Base-by-base conservation (phyloP, 2,888 invertebrate species). In the Drosophila monieri region DNA sequence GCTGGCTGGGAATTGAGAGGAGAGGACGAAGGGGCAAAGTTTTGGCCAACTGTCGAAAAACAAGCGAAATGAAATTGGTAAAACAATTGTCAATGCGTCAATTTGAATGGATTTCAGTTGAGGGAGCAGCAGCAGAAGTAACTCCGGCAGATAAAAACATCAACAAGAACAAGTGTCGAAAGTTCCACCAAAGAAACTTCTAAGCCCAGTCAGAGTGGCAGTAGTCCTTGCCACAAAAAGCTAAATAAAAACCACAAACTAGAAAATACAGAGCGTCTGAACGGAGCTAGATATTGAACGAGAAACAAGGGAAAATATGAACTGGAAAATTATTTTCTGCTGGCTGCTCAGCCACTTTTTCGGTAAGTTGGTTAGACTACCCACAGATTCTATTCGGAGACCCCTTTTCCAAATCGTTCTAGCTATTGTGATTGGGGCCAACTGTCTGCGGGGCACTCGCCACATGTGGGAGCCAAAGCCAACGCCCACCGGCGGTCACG, bases 31-130 rank as follows among this genome's bases (percentile, higher is more conserved):
- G 39, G 25, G 6, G 6, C 51, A 62, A 69, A 70, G 30, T 64
- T 72, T 43, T 56, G 62, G 71, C 66, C 74, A 75, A 70, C 53
- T 74, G 77, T 79, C 60, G 74, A 76, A 72, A 68, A 80, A 69
- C 68, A 80, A 80, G 67, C 53, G 56, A 51, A 72, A 59, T 69
- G 49, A 76, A 84, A 86, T 86, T 78, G 85, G 56, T 73, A 68
- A 86, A 84, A 84, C 81, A 87, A 85, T 81, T 81, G 87, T 73
- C 87, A 85, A 85, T 87, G 74, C 81, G 87, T 80, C 87, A 85
- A 80, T 78, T 71, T 73, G 78, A 80, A 74, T 85, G 74, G 76
- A 74, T 74, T 86, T 76, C 65, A 60, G 74, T 58, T 57, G 46
- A 32, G 56, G 53, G 52, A 39, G 14, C 25, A 18, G 43, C 21